Percentiles rank a stretch among this genome's conserved stretches.
Evolutionary conservation across 2,797 vertebrate genomes (phyloP).

Genomic region (Platalea minor): DNA sequence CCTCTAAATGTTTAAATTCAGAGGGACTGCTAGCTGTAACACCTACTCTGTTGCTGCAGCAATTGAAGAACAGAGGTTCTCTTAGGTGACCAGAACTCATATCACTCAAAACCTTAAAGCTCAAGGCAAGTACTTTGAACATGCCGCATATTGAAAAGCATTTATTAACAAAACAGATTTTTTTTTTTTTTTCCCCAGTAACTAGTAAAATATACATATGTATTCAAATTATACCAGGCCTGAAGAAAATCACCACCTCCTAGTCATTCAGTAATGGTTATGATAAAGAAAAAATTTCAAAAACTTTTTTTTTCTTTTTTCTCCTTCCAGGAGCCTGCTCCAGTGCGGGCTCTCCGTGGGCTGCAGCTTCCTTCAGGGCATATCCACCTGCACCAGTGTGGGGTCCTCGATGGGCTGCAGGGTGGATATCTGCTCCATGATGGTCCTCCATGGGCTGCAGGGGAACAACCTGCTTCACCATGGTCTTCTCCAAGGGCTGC

Average conservation of each 20-base stretch:
- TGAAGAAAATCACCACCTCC: not conserved
- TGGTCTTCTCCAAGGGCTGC: not conserved
- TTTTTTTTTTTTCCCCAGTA: not conserved
- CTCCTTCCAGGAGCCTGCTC: not conserved
- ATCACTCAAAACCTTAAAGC: not conserved
- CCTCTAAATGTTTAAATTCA: not conserved
- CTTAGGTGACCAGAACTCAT: not conserved
- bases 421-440: not conserved
- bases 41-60: not conserved
- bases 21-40: not conserved
- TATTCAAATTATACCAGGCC: not conserved
- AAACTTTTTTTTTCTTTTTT: not conserved
- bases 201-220: not conserved
- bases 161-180: not conserved
- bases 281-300: not conserved
- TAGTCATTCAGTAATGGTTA: not conserved
- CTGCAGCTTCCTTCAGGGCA: not conserved
- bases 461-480: not conserved
- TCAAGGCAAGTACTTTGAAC: not conserved
- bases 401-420: not conserved
- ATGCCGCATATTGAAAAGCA: not conserved
- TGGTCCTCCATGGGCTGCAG: not conserved
- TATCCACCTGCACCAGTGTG: fast-evolving
- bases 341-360: fast-evolving
- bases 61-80: not conserved